A percentile compares a stretch with the other conserved stretches of the same genome.
phyloP scores from a whole-genome alignment of 2,888 invertebrate genomes.

The Watsonalla cultraria region DNA sequence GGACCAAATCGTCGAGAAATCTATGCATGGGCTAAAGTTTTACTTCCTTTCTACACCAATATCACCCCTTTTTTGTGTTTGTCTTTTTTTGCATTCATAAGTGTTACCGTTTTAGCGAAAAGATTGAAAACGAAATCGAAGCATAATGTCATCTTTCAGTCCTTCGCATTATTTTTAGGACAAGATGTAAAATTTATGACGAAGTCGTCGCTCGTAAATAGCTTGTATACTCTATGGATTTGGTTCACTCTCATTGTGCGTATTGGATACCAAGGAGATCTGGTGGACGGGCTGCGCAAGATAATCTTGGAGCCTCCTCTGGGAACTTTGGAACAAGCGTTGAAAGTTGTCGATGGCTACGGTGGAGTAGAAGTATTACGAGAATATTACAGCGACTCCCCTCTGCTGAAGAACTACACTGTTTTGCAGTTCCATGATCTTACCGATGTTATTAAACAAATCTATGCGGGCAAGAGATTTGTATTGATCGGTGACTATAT shows the following conservation, averaged over 20 bases:
- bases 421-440: conserved; percentile 19
- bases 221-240: conserved; percentile 45
- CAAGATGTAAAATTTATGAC: conserved; percentile 36
- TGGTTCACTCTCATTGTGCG: conserved; percentile 53
- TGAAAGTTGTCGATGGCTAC: conserved; percentile 31
- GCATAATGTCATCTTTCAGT: conserved; percentile 24
- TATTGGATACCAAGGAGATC: conserved; percentile 47
- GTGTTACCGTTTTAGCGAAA: conserved; percentile 18
- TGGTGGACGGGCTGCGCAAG: conserved; percentile 40
- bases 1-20: conserved; percentile 39
- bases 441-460: conserved; percentile 19
- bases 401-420: conserved; percentile 24
- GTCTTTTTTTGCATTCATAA: conserved; percentile 24
- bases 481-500: conserved; percentile 30
- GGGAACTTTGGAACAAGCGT: conserved; percentile 31
- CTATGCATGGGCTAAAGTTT: conserved; percentile 36
- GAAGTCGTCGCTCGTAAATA: conserved; percentile 34
- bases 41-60: conserved; percentile 37
- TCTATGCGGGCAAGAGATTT: conserved; percentile 39
- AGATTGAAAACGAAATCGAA: conserved; percentile 14
- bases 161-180: conserved; percentile 45
- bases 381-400: conserved; percentile 30
- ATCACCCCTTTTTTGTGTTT: conserved; percentile 29
- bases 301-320: conserved; percentile 38
- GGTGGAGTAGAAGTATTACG: conserved; percentile 33